Base-by-base conservation (phyloP, 2,888 invertebrate species). In the Synanthedon vespiformis region DNA sequence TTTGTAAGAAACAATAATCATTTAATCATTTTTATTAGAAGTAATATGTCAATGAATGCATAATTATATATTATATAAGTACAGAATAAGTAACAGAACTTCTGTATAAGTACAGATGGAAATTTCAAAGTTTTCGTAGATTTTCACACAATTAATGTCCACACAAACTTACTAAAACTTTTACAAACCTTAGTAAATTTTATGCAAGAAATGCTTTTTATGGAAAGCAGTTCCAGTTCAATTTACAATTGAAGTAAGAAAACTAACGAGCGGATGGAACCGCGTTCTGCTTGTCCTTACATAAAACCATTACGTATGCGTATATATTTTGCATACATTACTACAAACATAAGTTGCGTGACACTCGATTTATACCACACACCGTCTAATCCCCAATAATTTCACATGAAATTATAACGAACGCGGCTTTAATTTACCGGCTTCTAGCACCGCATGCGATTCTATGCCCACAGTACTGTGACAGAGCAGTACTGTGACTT, bases 371-470 rank as follows among this genome's bases (percentile, higher is more conserved):
- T 72, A 72, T 61, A 63, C 58, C 65, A 63, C 58, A 60, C 57
- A 56, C 54, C 56, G 51, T 58, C 65, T 65, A 64, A 71, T 68
- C 64, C 65, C 68, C 76, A 76, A 72, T 75, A 74, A 76, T 73
- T 70, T 75, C 74, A 72, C 63, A 67, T 67, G 63, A 72, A 74
- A 75, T 76, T 75, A 76, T 72, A 75, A 73, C 50, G 54, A 54
- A 50, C 49, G 49, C 51, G 50, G 50, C 52, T 54, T 34, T 54
- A 52, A 74, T 69, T 70, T 70, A 73, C 67, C 61, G 62, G 57
- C 62, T 60, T 16, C 48, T 12, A 48, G 48, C 22, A 18, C 10
- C 48, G 16, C 48, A 48, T 48, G 48, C 48, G 48, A 48, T 48
- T 12, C 16, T 48, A 48, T 48, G 16, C 12, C n/a, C 14, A 44